Base-by-base conservation (phyloP, 1,140 invertebrate species). In the Laupala kohalensis region DNA sequence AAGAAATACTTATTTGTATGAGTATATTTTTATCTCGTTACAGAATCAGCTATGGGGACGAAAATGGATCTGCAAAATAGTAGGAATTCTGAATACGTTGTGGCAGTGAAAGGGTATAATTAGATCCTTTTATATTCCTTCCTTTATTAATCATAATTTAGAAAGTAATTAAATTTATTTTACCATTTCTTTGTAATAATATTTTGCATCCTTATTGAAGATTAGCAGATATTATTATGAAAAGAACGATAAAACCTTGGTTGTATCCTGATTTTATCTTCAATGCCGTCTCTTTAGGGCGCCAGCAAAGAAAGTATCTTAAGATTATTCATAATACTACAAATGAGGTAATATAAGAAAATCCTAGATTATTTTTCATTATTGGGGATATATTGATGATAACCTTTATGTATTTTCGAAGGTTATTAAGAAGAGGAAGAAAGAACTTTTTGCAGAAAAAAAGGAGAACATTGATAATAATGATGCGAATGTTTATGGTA, bases 41-140 rank as follows among this genome's bases (percentile, higher is more conserved):
- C 77, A 90, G 91, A 96, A 82, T 90, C 91, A 19, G 91, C 93
- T 13, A 94, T 96, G 92, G 94, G 94, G 4, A 84, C 87, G 12
- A 84, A 86, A 64, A 80, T 95, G 4, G 84, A 90, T 78, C 89
- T 90, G 0, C 93, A 95, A 81, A 81, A 81, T 12, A 81, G 91
- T 75, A 78, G 78, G 1, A 83, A 90, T 72, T 91, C 89, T 2
- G 84, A 88, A 74, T 96, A 95, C 79, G 88, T 92, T 1, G 80
- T 83, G 74, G 86, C 89, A 23, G 84, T 94, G 15, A 86, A 88
- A 75, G 76, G 75, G 78, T 80, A 70, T 53, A 53, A 24, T 26
- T 23, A 65, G n/a, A n/a, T n/a, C n/a, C n/a, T n/a, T n/a, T n/a
- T n/a, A n/a, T n/a, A n/a, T n/a, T n/a, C n/a, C n/a, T n/a, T n/a